Evolutionary conservation across 1,140 invertebrate genomes (phyloP).

Genomic region (Pseudomyrmex pallidus): DNA sequence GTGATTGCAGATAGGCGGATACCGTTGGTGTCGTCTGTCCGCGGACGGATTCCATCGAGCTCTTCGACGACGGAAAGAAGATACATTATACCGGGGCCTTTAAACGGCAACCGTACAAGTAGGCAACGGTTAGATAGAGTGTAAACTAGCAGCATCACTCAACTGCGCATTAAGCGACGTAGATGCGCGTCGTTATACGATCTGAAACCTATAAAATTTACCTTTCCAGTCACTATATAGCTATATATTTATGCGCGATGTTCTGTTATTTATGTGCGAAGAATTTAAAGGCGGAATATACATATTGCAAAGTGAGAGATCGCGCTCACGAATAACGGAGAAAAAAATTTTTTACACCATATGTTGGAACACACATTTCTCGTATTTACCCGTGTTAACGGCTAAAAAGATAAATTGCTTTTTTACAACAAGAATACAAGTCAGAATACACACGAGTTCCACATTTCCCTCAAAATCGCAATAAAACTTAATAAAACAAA

Average conservation of each 20-base stretch:
- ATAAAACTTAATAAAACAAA: neutral
- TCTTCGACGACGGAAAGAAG: conserved; percentile 28
- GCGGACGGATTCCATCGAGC: conserved; percentile 33
- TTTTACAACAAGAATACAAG: too few species aligned
- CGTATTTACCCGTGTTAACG: neutral
- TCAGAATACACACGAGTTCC: too few species aligned
- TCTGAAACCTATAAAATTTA: neutral
- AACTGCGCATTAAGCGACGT: conserved; percentile 4
- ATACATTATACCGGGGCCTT: conserved; percentile 40
- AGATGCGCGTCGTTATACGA: conserved; percentile 28
- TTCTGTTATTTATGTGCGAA: conserved; percentile 22
- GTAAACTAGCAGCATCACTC: conserved; percentile 36
- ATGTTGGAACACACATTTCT: neutral
- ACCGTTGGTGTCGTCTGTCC: conserved; percentile 53
- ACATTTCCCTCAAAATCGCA: too few species aligned
- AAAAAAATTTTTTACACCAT: neutral
- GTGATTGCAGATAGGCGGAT: conserved; percentile 28
- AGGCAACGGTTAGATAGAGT: conserved; percentile 12
- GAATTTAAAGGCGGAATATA: neutral
- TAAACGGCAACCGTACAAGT: conserved; percentile 41
- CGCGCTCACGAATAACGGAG: neutral
- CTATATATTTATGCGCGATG: conserved; percentile 4
- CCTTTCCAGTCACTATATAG: neutral
- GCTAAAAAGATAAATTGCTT: neutral
- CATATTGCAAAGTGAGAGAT: neutral